phyloP scores from a whole-genome alignment of 2,888 invertebrate species.

The Parthenolecanium corni region DNA sequence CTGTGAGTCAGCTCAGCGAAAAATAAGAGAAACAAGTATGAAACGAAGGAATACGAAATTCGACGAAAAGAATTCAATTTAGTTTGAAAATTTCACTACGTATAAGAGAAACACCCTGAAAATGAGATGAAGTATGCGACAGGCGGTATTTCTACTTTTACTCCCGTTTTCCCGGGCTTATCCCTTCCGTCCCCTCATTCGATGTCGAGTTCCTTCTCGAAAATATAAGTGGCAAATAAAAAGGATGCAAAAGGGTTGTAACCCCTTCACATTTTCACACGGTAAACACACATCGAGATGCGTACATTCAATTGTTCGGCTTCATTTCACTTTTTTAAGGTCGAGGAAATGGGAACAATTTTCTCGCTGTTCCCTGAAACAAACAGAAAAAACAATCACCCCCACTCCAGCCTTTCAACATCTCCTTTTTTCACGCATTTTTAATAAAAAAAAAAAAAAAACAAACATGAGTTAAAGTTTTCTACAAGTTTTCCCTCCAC shows the following conservation, averaged over 20 bases:
- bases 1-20: no score
- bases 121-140: neutral
- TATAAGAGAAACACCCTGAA: neutral
- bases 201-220: no score
- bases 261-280: neutral
- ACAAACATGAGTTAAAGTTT: no score
- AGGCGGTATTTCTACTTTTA: neutral
- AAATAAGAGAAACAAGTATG: neutral
- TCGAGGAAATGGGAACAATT: neutral
- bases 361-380: neutral
- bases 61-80: neutral
- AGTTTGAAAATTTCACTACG: neutral
- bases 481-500: no score
- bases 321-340: conserved; percentile 1
- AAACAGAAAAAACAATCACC: neutral
- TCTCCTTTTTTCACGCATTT: no score
- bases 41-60: neutral
- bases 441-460: no score
- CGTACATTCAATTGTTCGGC: neutral
- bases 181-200: no score
- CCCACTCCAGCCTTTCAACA: no score
- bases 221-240: neutral
- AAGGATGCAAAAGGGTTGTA: neutral
- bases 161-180: neutral
- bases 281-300: neutral